Percentiles rank a stretch among this genome's conserved stretches.
Evolutionary conservation across 2,797 vertebrate genomes (phyloP).

Genomic region (Scarus forsteni): DNA sequence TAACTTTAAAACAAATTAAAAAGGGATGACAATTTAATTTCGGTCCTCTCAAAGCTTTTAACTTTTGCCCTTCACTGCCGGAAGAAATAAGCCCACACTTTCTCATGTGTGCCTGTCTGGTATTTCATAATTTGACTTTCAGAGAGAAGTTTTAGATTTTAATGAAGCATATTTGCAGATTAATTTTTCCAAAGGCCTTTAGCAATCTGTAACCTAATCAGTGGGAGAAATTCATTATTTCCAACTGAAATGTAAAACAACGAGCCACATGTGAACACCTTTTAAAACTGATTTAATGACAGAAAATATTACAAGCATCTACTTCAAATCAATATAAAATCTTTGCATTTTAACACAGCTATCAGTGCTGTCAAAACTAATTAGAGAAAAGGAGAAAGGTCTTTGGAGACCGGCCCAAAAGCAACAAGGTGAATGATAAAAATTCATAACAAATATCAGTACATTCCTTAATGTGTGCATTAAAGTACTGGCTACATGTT

Average conservation of each 20-base stretch:
- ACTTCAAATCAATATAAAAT: slow-evolving; percentile 14
- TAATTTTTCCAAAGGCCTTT: neutral
- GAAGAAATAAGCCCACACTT: neutral
- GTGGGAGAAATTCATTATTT: neutral
- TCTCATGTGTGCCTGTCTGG: neutral
- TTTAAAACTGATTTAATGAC: neutral
- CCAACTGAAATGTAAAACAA: neutral
- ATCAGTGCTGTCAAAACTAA: no score
- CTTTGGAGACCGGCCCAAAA: no score
- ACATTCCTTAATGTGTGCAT: no score
- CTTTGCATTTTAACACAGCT: neutral
- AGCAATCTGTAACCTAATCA: neutral
- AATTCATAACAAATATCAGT: no score
- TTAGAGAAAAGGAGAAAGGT: no score
- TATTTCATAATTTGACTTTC: neutral
- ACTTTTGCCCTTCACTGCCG: neutral
- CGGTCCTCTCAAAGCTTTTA: neutral
- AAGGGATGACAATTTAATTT: neutral
- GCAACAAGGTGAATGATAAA: no score
- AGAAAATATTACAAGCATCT: neutral
- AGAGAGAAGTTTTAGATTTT: neutral
- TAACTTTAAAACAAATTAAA: neutral
- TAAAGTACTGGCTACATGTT: no score
- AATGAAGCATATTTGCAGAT: neutral
- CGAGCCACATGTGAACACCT: neutral